phyloP scores from a whole-genome alignment of 2,888 invertebrate species.

The Ethmia dodecea region DNA sequence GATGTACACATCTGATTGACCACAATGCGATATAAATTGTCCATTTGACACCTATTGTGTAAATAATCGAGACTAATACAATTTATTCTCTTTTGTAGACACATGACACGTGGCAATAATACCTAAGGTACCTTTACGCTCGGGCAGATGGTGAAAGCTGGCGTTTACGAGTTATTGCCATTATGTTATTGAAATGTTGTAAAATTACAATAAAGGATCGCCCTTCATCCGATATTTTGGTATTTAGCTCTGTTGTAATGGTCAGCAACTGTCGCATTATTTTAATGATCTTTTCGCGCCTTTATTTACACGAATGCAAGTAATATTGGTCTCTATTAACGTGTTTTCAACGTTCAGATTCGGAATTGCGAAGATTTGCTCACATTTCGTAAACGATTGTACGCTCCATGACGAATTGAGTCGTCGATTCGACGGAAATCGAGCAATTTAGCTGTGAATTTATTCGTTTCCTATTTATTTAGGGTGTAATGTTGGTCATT shows the following conservation, averaged over 20 bases:
- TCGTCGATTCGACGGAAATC: slow-evolving; percentile 62
- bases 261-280: slow-evolving; percentile 33
- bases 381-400: slow-evolving; percentile 32
- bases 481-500: slow-evolving; percentile 52
- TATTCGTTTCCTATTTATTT: slow-evolving; percentile 55
- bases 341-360: neutral
- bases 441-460: slow-evolving; percentile 62
- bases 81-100: slow-evolving; percentile 45
- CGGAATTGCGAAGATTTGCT: slow-evolving; percentile 3
- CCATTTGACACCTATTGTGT: slow-evolving; percentile 60
- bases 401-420: slow-evolving; percentile 55
- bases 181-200: slow-evolving; percentile 37
- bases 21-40: slow-evolving; percentile 44
- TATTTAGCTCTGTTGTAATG: slow-evolving; percentile 35
- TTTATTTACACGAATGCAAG: slow-evolving; percentile 4
- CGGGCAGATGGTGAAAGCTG: slow-evolving; percentile 54
- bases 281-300: slow-evolving; percentile 24
- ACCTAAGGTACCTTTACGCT: slow-evolving; percentile 34
- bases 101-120: slow-evolving; percentile 58
- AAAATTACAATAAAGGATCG: slow-evolving; percentile 31
- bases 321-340: slow-evolving; percentile 1
- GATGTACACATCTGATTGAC: slow-evolving; percentile 33
- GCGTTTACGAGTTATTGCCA: slow-evolving; percentile 36
- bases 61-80: slow-evolving; percentile 49
- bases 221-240: slow-evolving; percentile 34